Conservation (phyloP, 1,140 invertebrate genomes). For the Rhagoletis zephyria region DNA sequence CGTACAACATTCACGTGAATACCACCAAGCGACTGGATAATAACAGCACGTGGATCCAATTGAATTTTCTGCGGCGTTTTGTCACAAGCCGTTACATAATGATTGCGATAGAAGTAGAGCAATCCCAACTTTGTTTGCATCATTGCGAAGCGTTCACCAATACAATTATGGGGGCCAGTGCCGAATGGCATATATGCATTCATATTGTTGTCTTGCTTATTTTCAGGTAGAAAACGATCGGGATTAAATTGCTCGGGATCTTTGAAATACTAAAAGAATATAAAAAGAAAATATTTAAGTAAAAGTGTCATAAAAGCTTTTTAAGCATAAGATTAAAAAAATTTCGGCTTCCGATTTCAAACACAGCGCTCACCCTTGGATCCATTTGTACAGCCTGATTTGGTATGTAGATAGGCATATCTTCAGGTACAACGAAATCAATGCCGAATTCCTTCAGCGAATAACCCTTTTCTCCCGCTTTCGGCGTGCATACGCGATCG, state of each 20-base stretch:
- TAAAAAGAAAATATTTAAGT: constrained; percentile 73
- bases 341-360: not conserved
- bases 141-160: constrained; percentile 76
- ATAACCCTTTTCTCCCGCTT: constrained; percentile 61
- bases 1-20: constrained; percentile 65
- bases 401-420: constrained; percentile 64
- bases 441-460: constrained; percentile 59
- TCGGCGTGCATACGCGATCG: constrained; percentile 62
- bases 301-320: constrained; percentile 72
- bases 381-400: constrained; percentile 64
- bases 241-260: constrained; percentile 80
- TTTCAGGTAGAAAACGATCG: constrained; percentile 77
- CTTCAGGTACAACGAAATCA: constrained; percentile 61
- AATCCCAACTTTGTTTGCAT: constrained; percentile 66
- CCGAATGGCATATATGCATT: constrained; percentile 79
- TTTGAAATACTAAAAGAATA: constrained; percentile 78
- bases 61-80: constrained; percentile 58
- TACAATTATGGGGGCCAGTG: constrained; percentile 83
- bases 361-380: constrained; percentile 58
- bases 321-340: constrained; percentile 60
- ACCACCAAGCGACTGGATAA: constrained; percentile 65
- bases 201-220: constrained; percentile 76
- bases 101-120: constrained; percentile 63
- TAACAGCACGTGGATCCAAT: constrained; percentile 62
- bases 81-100: constrained; percentile 61